Conservation (phyloP, 2,113 vertebrate species). For the Bufo bufo region DNA sequence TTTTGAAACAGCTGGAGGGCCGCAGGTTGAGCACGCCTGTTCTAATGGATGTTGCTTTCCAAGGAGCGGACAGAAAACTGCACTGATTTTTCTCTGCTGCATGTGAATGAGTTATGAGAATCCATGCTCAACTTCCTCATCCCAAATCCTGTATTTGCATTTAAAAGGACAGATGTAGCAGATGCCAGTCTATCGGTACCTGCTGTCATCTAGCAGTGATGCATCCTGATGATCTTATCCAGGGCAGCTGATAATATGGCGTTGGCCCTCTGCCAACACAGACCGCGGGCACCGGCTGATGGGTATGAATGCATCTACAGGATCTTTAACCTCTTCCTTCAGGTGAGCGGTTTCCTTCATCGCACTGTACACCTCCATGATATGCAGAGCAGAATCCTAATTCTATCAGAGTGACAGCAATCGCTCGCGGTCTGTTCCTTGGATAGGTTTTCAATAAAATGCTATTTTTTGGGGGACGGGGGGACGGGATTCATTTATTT, state of each 20-base stretch:
- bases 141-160: not conserved
- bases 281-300: not conserved
- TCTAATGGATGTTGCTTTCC: no score
- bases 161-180: not conserved
- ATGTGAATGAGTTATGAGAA: no score
- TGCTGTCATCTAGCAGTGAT: not conserved
- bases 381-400: not conserved
- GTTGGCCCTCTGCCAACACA: not conserved
- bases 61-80: no score
- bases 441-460: not conserved
- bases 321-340: not conserved
- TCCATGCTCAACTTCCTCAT: no score
- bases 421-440: not conserved
- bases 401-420: not conserved
- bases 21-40: no score
- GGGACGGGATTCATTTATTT: conserved; percentile 31
- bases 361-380: not conserved
- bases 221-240: not conserved
- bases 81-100: no score
- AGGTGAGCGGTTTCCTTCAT: not conserved
- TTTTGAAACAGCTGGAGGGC: no score
- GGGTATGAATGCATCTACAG: not conserved
- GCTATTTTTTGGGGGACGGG: not conserved
- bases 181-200: not conserved
- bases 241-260: not conserved